These are phyloP conservation scores for Augiades crinisus DNA, from an alignment of 2,888 invertebrate genomes.

Conservation along the genomic window DNA sequence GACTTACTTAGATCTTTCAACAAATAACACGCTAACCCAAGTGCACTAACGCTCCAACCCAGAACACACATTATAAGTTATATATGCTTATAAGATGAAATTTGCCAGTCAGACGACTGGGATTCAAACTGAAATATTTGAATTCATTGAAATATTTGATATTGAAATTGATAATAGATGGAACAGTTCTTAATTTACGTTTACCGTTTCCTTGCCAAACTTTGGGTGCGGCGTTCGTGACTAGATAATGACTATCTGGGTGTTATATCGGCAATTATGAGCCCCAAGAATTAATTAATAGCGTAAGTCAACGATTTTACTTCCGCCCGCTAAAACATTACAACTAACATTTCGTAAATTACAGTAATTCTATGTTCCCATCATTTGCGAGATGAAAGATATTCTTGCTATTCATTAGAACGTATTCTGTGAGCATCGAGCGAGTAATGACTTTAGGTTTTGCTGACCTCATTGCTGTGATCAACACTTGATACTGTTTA, in stretches of 20 bases:
- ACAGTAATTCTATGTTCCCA: conserved; percentile 1
- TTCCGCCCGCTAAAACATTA: not conserved
- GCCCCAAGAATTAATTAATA: conserved; percentile 22
- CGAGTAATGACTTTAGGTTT: conserved; percentile 7
- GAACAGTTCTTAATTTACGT: not conserved
- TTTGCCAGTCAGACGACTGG: too few species aligned
- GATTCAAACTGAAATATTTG: too few species aligned
- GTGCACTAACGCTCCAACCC: too few species aligned
- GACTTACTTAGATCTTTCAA: too few species aligned
- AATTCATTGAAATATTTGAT: too few species aligned
- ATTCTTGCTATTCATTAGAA: conserved; percentile 11
- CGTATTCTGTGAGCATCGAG: conserved; percentile 6
- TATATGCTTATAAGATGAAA: too few species aligned
- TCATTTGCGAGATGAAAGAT: conserved; percentile 9
- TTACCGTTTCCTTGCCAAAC: conserved; percentile 4
- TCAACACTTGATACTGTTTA: not conserved
- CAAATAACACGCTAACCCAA: too few species aligned
- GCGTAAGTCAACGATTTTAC: not conserved
- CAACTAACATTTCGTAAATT: not conserved
- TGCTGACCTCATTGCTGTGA: not conserved
- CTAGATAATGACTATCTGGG: conserved; percentile 17
- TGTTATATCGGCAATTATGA: conserved; percentile 19
- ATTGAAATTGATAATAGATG: not conserved
- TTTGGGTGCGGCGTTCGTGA: conserved; percentile 24
- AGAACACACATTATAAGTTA: too few species aligned